These are phyloP conservation scores for Dynastes maya DNA, from an alignment of 2,888 invertebrate species.

Conservation along the genomic window DNA sequence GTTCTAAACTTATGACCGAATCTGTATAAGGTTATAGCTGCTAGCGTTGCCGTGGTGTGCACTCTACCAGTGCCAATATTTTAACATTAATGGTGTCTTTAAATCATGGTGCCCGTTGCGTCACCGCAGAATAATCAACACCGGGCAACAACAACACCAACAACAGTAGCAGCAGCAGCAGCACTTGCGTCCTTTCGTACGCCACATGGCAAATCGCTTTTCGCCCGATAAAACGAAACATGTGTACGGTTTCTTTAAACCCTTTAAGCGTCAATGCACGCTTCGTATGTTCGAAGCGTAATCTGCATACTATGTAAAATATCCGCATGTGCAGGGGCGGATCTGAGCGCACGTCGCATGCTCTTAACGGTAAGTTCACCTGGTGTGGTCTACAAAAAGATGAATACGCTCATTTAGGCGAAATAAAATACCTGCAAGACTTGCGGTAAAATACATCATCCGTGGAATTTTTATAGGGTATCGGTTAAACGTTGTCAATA, in stretches of 20 bases:
- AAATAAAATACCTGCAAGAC: too few relatives aligned
- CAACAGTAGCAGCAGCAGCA: background rate
- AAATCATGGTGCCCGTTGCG: conserved; percentile 25
- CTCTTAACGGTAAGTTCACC: too few relatives aligned
- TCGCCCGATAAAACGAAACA: conserved; percentile 10
- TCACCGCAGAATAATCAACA: conserved; percentile 36
- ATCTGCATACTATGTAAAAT: background rate
- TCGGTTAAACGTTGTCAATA: too few relatives aligned
- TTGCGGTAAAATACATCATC: too few relatives aligned
- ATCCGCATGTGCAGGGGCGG: background rate
- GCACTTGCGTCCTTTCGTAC: conserved; percentile 8
- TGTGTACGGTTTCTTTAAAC: conserved; percentile 19
- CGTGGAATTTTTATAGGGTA: too few relatives aligned
- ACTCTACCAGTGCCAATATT: conserved; percentile 34
- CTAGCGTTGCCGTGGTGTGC: conserved; percentile 9
- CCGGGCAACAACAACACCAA: conserved; percentile 1
- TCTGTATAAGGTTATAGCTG: background rate
- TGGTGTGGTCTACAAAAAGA: too few relatives aligned
- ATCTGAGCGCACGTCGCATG: too few relatives aligned
- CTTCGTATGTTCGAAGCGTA: background rate
- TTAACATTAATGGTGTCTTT: conserved; percentile 39
- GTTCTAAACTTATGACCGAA: too few relatives aligned
- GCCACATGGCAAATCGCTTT: conserved; percentile 25
- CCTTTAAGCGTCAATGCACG: conserved; percentile 9
- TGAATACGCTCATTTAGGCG: too few relatives aligned